Evolutionary conservation across 2,888 invertebrate genomes (phyloP), one percentile per base, ranked within the genome.

Genomic region (Yponomeuta malinellus): DNA sequence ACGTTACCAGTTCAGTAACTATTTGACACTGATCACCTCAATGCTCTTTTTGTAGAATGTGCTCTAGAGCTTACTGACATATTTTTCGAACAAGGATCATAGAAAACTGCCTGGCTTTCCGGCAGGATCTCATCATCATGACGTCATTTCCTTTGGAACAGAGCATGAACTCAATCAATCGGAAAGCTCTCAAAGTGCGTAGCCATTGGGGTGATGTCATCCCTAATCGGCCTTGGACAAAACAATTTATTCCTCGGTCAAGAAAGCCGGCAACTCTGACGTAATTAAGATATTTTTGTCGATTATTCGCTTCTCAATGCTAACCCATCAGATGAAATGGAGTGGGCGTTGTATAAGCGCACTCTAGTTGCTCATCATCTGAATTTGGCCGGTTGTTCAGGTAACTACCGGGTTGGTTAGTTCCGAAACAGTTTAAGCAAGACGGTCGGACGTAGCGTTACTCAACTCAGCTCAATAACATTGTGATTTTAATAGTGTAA

Each of bases 251-350:
- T 29, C 64, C 23, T 64, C 31, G 64, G 64, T 59, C 52, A 64
- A 29, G 64, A 12, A 67, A 67, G 43, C 67, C 37, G 67, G 31
- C n/a, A 64, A 29, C 29, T 67, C 74, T 87, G 83, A 86, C 88
- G 85, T 87, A 85, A 88, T 71, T 72, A 5, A 73, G 75, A 76
- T 88, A 88, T 88, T 88, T 87, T 84, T 72, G 87, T 84, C 80
- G 81, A 83, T 84, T 86, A 80, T 79, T 78, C 77, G 80, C 74
- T 74, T 75, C 73, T 71, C 69, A 63, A 4, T 69, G 66, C 66
- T 71, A 78, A 9, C 70, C 78, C 73, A 73, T 74, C 68, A 72
- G 79, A 73, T 79, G 74, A n/a, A 75, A 79, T 72, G 29, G 23
- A 10, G 69, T 71, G 69, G 71, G 72, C 69, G 37, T 63, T 48